Evolutionary conservation across 2,888 invertebrate species (phyloP), one percentile per base, ranked within the genome.

Genomic region (Lasioglossum lativentre): DNA sequence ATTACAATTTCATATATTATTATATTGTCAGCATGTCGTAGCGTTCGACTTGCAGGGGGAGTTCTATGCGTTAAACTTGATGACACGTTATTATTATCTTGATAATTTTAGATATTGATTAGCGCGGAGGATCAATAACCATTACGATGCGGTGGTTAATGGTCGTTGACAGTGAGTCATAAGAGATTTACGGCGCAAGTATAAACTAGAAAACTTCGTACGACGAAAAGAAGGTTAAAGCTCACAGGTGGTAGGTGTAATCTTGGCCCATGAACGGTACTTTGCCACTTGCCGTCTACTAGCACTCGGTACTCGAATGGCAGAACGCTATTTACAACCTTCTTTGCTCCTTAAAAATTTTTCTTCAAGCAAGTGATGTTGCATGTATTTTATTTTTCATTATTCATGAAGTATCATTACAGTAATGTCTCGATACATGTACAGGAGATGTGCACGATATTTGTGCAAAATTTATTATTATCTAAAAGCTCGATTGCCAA

Each of bases 71-170:
- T 80, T 87, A 87, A 86, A 87, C 87, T 87, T 86, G 87, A 83
- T 86, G 87, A 79, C 86, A 78, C 78, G 86, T 86, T 89, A 89
- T 89, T 87, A 89, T 89, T 89, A 89, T 78, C 89, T 82, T 83
- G 86, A 89, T 89, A 89, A 89, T 89, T 88, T 81, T 84, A 87
- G 84, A 80, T 89, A 90, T 90, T 90, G 89, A 90, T 90, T 87
- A 85, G 76, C 38, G 70, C 30, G 82, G 81, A 85, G 78, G 87
- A 90, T 90, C 90, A 90, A 90, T 90, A 90, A 83, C 89, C 88
- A 88, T 87, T 87, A 86, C 73, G 74, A 82, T 75, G 82, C 76
- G 66, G 83, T 71, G 82, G 85, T 79, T 84, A 83, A 89, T 88
- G 88, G 84, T 86, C 89, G 83, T 89, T 89, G 89, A 89, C 89